Conservation (phyloP, 2,113 vertebrate species). For the Sprattus sprattus region DNA sequence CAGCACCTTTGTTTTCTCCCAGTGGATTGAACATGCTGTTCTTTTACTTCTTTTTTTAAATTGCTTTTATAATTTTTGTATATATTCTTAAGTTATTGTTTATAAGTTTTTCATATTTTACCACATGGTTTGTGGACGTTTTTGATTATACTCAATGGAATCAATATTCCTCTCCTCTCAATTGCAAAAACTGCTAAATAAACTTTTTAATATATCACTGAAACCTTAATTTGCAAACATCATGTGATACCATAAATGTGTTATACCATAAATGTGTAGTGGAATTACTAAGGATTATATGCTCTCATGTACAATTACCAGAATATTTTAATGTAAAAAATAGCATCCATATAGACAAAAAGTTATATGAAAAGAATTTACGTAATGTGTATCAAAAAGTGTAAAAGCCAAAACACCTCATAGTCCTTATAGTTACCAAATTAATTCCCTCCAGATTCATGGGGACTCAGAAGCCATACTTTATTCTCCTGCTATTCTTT, state of each 20-base stretch:
- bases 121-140: background rate
- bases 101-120: background rate
- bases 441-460: background rate
- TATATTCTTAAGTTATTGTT: too few species aligned
- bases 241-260: background rate
- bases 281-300: background rate
- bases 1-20: background rate
- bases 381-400: background rate
- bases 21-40: background rate
- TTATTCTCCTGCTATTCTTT: background rate
- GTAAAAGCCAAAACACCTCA: background rate
- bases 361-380: background rate
- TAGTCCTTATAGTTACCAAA: background rate
- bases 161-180: too few species aligned
- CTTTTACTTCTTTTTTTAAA: background rate
- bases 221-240: too few species aligned
- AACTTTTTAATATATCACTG: too few species aligned
- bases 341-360: background rate
- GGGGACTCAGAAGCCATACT: background rate
- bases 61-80: background rate
- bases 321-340: background rate
- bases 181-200: too few species aligned
- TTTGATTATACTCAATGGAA: background rate
- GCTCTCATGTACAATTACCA: background rate
- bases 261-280: background rate